Evolutionary conservation across 2,888 invertebrate species (phyloP), one percentile per base, ranked within the genome.

Genomic region (Psylliodes chrysocephalus): DNA sequence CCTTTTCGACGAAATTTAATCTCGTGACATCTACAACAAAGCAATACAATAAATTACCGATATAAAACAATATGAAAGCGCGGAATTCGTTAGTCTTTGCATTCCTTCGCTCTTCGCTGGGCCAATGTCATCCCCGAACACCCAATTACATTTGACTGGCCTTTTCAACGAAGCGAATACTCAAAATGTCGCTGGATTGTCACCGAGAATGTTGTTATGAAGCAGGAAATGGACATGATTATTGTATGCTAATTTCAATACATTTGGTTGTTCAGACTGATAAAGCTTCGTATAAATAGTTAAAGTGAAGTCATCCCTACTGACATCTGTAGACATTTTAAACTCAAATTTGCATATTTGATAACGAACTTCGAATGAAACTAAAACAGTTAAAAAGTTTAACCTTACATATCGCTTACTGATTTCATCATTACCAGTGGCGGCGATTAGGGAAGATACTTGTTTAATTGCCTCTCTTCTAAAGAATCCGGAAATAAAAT

Each of bases 11-110:
- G 72, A 77, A 79, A 76, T 81, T 81, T 79, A 80, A 81, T 80
- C 76, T 77, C 75, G 71, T 77, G 79, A 78, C 78, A 76, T 78
- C 78, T 77, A 74, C 75, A 79, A 80, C 81, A 81, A 81, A 79
- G 80, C 79, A 76, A 79, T 81, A 80, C 81, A 78, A 81, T 81
- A 80, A 81, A 81, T 81, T 81, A 81, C 78, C 78, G 78, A 81
- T 81, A 81, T 81, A 81, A 81, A 81, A 81, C 80, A 81, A 81
- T 81, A 81, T 79, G 79, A 80, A 79, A 79, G 77, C 77, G 79
- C 68, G 79, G 79, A 79, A 80, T 78, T 77, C 77, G 79, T 72
- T 76, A 78, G 80, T 79, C 80, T 80, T 80, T 77, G 73, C 78
- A 81, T 81, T 81, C 81, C 80, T 78, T 78, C 76, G 74, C 71